Base-by-base conservation (phyloP, 1,140 invertebrate genomes). In the Rhyzopertha dominica region DNA sequence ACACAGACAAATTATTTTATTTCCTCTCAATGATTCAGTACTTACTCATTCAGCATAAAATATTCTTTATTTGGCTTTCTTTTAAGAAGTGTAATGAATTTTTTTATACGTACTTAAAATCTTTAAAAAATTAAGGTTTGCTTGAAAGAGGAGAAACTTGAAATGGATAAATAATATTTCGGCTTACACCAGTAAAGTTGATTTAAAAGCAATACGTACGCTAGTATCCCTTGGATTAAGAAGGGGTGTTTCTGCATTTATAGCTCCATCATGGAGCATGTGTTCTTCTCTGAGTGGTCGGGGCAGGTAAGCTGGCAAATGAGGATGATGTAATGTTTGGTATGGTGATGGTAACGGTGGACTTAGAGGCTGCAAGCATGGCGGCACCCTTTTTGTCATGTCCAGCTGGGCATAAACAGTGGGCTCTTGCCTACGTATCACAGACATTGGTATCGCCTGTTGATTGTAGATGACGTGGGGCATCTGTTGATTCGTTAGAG, bases 361-460 rank as follows among this genome's bases (percentile, higher is more conserved):
- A 31, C 56, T 56, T 19, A 59, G 47, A 8, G 58, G 55, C 30
- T 65, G 59, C 24, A 63, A 38, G 44, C 53, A 51, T 7, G 53
- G 49, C 20, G 49, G 52, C 7, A 58, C 51, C 34, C 62, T 47
- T 39, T 63, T 58, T 25, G 62, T 61, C 26, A 71, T 63, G 49
- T 73, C 71, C 20, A 74, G 68, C 58, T 73, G 71, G 20, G 72
- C 71, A 51, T 74, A 74, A 5, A 74, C 69, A 10, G 69, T 71
- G 29, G 72, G 69, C 43, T 67, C 65, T 39, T 62, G 61, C 19
- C 63, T 40, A 23, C 63, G 43, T 23, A 67, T 59, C 16, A 65
- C 55, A 7, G 63, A 54, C 62, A 68, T 61, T 2, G 64, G 59
- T 19, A 66, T 63, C 18, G 62, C 53, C 43, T 65, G 64, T 36